A percentile compares a stretch with the other conserved stretches of the same genome.
phyloP scores from a whole-genome alignment of 2,888 invertebrate genomes.

The Conomelus anceps region DNA sequence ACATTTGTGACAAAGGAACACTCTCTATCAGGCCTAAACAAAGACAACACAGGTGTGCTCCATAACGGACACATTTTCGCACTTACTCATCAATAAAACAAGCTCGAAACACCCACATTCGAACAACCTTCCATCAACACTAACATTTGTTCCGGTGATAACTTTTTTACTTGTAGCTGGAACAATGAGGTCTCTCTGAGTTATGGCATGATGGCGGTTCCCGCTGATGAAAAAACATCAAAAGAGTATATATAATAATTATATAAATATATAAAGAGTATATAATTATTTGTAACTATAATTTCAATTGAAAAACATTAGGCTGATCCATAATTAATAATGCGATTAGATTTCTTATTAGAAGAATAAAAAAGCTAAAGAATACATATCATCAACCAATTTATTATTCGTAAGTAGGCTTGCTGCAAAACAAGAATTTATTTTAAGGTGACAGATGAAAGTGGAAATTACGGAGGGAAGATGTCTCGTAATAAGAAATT shows the following conservation, averaged over 20 bases:
- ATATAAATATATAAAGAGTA: no score
- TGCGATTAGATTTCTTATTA: no score
- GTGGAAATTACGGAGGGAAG: no score
- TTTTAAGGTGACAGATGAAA: no score
- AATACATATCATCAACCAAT: no score
- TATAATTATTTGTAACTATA: no score
- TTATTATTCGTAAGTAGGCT: no score
- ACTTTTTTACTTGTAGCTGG: neutral
- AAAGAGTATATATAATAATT: neutral
- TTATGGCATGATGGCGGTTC: neutral
- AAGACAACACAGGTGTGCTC: neutral
- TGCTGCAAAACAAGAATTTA: no score
- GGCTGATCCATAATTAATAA: no score
- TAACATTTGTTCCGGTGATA: neutral
- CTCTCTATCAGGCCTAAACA: neutral
- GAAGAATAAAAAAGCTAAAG: no score
- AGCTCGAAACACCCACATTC: neutral
- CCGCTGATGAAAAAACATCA: neutral
- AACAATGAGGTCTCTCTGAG: neutral
- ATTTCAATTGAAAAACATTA: no score
- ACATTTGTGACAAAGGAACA: neutral
- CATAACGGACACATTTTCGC: neutral
- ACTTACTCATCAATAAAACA: neutral
- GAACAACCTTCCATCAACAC: neutral
- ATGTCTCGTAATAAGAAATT: no score